phyloP scores from a whole-genome alignment of 2,113 vertebrate genomes.

The Romanogobio albipinnatus region DNA sequence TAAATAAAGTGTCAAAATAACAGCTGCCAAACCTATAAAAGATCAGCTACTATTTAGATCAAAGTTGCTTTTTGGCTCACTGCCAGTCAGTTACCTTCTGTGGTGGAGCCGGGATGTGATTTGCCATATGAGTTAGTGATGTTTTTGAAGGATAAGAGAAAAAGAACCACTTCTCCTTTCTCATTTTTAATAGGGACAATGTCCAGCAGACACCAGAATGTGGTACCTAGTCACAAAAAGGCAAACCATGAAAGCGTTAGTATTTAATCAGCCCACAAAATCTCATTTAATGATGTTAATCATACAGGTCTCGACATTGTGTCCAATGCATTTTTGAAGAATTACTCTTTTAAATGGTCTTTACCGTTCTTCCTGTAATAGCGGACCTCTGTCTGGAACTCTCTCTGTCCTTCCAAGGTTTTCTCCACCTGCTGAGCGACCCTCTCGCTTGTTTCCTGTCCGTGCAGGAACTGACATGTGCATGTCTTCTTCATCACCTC shows the following conservation, averaged over 20 bases:
- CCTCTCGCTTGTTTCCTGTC: constrained; percentile 86
- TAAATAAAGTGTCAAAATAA: neutral
- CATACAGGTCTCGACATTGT: too few relatives aligned
- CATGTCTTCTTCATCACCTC: constrained; percentile 98
- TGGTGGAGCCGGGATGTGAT: constrained; percentile 66
- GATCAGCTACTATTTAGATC: neutral
- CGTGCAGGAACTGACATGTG: constrained; percentile 89
- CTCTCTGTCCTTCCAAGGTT: constrained; percentile 87
- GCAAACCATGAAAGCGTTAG: neutral
- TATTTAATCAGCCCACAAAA: too few relatives aligned
- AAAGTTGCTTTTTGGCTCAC: neutral
- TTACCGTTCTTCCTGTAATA: constrained; percentile 93
- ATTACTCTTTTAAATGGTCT: constrained; percentile 24
- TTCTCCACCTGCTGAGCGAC: constrained; percentile 85
- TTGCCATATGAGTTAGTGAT: constrained; percentile 82
- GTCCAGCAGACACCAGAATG: constrained; percentile 93
- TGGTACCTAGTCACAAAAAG: constrained; percentile 73
- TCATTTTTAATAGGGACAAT: constrained; percentile 98
- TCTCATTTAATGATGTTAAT: too few relatives aligned
- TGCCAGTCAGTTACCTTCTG: constrained; percentile 75
- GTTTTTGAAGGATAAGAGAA: constrained; percentile 97
- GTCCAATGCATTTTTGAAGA: too few relatives aligned
- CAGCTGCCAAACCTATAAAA: neutral
- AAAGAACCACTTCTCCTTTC: constrained; percentile 93
- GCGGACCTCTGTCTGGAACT: constrained; percentile 89